Percentiles rank a stretch among this genome's conserved stretches.
These are phyloP conservation scores for Pitta sordida DNA, from an alignment of 2,113 vertebrate genomes.

Conservation along the genomic window DNA sequence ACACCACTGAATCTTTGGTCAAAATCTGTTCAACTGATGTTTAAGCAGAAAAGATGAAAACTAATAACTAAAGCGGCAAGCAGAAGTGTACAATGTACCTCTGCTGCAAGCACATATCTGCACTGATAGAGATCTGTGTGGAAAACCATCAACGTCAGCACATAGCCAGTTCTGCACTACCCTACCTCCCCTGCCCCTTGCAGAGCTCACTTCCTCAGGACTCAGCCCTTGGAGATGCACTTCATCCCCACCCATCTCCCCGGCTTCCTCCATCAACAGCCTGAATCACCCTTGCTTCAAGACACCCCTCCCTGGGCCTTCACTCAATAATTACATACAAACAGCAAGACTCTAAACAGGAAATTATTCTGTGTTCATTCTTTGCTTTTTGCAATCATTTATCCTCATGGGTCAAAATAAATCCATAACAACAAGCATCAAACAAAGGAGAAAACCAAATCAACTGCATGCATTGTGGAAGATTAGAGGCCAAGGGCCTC, in stretches of 20 bases:
- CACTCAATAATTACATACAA: background rate
- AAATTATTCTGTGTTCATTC: conserved; percentile 3
- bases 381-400: background rate
- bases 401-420: conserved; percentile 31
- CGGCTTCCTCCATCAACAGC: background rate
- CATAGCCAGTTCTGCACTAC: background rate
- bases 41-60: background rate
- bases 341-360: background rate
- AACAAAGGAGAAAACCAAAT: conserved; percentile 10
- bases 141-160: background rate
- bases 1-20: background rate
- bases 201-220: background rate
- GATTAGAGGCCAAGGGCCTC: background rate
- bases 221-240: background rate
- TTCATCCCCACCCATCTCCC: background rate
- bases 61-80: background rate
- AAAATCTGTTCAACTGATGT: background rate
- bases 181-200: background rate
- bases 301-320: background rate
- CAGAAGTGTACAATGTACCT: background rate
- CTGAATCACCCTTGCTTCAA: background rate
- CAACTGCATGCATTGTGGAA: background rate
- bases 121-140: background rate
- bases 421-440: background rate
- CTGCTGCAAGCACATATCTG: rapidly evolving